Conservation (phyloP, 2,888 invertebrate genomes). For the Tridacna crocea region DNA sequence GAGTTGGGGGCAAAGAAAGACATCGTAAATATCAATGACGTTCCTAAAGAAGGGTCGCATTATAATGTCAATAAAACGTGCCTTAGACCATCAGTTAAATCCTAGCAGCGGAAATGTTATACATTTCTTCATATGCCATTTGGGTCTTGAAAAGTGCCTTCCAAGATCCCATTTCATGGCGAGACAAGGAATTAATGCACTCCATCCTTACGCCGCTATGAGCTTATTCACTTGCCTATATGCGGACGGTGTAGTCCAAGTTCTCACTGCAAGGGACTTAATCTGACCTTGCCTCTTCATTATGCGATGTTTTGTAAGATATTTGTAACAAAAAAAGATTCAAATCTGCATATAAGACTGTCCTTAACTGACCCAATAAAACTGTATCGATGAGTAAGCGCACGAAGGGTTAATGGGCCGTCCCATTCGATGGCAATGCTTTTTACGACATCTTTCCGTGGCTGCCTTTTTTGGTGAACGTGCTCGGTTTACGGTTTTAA, state of each 20-base stretch:
- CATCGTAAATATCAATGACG: no score
- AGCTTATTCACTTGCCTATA: no score
- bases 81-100: constrained; percentile 50
- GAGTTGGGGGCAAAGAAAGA: no score
- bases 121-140: constrained; percentile 34
- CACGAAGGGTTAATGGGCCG: constrained; percentile 42
- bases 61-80: constrained; percentile 62
- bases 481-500: constrained; percentile 40
- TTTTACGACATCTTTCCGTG: constrained; percentile 41
- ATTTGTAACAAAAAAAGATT: no score
- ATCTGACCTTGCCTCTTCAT: no score
- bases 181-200: constrained; percentile 53
- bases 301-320: no score
- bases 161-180: constrained; percentile 49
- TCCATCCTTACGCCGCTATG: background rate
- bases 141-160: constrained; percentile 42
- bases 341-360: no score
- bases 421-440: constrained; percentile 37
- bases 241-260: no score
- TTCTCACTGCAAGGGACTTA: no score
- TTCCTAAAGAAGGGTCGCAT: constrained; percentile 20
- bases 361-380: no score
- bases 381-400: no score
- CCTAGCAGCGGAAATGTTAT: constrained; percentile 53
- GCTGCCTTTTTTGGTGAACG: constrained; percentile 40